A percentile compares a stretch with the other conserved stretches of the same genome.
phyloP scores from a whole-genome alignment of 2,888 invertebrate genomes.

The Oscheius onirici region DNA sequence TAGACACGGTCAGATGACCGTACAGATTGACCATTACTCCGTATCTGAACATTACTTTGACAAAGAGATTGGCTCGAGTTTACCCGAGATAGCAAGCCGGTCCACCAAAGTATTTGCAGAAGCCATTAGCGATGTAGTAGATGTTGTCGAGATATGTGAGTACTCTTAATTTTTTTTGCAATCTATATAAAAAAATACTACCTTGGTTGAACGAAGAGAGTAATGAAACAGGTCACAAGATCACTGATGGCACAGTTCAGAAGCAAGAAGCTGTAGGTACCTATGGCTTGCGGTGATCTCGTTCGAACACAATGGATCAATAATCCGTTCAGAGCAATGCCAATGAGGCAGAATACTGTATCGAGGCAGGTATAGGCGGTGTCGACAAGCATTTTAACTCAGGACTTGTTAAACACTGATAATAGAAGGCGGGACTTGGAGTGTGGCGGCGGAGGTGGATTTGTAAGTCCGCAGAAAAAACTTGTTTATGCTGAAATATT shows the following conservation, averaged over 20 bases:
- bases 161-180: not conserved
- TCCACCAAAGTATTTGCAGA: not conserved
- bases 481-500: no score
- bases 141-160: not conserved
- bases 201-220: conserved; percentile 1
- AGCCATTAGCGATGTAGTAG: conserved; percentile 1
- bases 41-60: not conserved
- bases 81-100: not conserved
- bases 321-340: no score
- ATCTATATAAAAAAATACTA: not conserved
- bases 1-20: not conserved
- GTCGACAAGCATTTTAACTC: no score
- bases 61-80: not conserved
- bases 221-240: not conserved
- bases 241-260: not conserved
- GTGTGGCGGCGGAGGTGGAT: no score
- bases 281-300: no score
- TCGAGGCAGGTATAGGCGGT: no score
- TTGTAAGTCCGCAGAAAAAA: no score
- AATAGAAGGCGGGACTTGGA: no score
- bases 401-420: no score
- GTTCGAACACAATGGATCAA: no score
- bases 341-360: no score
- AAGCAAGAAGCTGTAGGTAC: no score
- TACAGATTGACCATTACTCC: not conserved